Evolutionary conservation across 2,797 vertebrate species (phyloP).

Genomic region (Otus scops): DNA sequence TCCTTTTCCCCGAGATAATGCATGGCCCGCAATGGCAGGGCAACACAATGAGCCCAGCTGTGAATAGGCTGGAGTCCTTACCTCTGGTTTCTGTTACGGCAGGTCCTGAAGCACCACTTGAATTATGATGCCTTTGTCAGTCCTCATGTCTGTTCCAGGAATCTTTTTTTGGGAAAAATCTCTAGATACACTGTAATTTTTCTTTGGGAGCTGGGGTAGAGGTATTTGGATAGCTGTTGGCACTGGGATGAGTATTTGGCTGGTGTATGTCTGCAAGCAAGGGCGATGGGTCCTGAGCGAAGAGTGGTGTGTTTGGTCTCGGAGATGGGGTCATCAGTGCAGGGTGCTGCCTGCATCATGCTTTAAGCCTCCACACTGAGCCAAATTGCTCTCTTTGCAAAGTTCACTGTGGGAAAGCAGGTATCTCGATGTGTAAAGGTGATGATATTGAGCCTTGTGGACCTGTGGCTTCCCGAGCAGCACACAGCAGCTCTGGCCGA

Average conservation of each 20-base stretch:
- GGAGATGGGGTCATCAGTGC: not conserved
- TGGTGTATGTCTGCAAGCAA: not conserved
- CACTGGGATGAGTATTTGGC: not conserved
- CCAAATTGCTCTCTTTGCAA: not conserved
- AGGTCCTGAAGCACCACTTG: not conserved
- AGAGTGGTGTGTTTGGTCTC: rapidly evolving
- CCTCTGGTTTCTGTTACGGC: rapidly evolving
- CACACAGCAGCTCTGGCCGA: not conserved
- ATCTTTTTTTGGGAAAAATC: not conserved
- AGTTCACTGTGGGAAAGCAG: not conserved
- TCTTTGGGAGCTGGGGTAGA: not conserved
- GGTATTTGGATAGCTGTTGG: not conserved
- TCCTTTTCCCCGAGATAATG: slow-evolving; percentile 59
- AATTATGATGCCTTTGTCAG: not conserved
- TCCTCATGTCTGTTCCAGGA: rapidly evolving
- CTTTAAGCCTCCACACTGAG: not conserved
- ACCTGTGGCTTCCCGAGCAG: not conserved
- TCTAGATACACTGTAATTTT: not conserved
- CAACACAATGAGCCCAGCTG: slow-evolving; percentile 61
- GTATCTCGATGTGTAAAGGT: rapidly evolving
- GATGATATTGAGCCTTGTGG: not conserved
- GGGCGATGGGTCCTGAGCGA: not conserved
- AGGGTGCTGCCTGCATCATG: not conserved
- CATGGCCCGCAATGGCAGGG: slow-evolving; percentile 34
- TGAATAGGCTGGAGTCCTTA: not conserved